Base-by-base conservation (phyloP, 2,888 invertebrate genomes). In the Sminthurides aquaticus region DNA sequence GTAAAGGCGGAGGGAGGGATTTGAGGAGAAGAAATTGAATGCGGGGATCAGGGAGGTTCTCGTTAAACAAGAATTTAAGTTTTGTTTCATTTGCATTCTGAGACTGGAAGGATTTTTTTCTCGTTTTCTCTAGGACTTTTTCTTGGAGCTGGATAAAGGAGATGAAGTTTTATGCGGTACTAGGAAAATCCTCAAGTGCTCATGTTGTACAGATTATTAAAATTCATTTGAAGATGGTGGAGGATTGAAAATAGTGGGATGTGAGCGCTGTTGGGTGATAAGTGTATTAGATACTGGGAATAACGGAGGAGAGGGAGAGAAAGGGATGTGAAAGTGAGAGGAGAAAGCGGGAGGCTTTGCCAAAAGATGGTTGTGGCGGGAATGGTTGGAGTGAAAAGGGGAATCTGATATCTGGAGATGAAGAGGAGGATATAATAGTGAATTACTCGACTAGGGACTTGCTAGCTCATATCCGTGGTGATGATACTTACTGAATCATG, bases 121-220 rank as follows among this genome's bases (percentile, higher is more conserved):
- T n/a, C n/a, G n/a, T n/a, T n/a, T n/a, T n/a, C n/a, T n/a, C n/a
- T n/a, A n/a, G n/a, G n/a, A n/a, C n/a, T n/a, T n/a, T n/a, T n/a
- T n/a, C n/a, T n/a, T n/a, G n/a, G n/a, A n/a, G n/a, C n/a, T n/a
- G n/a, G n/a, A n/a, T n/a, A n/a, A n/a, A n/a, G n/a, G n/a, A n/a
- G n/a, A n/a, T 34, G 8, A 34, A 34, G 15, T 34, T 34, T 34
- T 34, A 34, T 34, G 15, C 43, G 43, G 43, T 15, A 5, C 5
- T 34, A 34, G 5, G 43, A 11, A 34, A 34, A 34, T 11, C 8
- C 43, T 5, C 5, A 15, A 34, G 43, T 34, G 43, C 43, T 34
- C 43, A 34, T 34, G 43, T 34, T 34, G 43, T 34, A 34, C 43
- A 20, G 57, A 57, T 57, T 57, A 24, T 57, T 57, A 22, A 22